These are phyloP conservation scores for Pseudorasbora parva DNA, from an alignment of 2,113 vertebrate genomes.

Conservation along the genomic window DNA sequence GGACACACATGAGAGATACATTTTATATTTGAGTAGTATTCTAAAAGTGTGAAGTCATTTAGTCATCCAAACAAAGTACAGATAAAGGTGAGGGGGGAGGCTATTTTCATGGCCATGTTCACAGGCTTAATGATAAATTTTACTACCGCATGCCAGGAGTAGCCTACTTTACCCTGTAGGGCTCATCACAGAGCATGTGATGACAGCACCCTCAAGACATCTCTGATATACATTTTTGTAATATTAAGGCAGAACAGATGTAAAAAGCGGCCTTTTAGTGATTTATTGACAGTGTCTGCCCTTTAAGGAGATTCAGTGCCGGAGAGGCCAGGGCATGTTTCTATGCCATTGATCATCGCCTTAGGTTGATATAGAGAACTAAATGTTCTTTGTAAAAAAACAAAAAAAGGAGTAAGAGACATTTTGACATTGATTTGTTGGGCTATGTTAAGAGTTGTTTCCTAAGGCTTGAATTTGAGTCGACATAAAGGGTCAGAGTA, in stretches of 20 bases:
- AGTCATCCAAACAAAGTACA: not conserved
- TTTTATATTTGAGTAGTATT: not conserved
- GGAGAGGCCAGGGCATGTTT: not conserved
- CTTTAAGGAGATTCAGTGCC: constrained; percentile 17
- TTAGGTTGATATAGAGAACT: not conserved
- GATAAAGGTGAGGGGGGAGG: not conserved
- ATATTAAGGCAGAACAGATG: constrained; percentile 53
- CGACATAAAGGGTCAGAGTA: constrained; percentile 6
- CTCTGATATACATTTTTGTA: constrained; percentile 42
- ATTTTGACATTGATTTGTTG: constrained; percentile 19
- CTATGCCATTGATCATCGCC: constrained; percentile 23
- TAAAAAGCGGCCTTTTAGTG: constrained; percentile 28
- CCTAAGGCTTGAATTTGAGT: not conserved
- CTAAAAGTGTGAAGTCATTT: constrained; percentile 7
- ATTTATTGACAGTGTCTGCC: constrained; percentile 39
- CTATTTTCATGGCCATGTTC: constrained; percentile 48
- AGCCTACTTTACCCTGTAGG: constrained; percentile 23
- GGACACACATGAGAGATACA: not conserved
- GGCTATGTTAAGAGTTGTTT: not conserved
- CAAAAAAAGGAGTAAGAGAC: not conserved
- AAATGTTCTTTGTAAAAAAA: not conserved
- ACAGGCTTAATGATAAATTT: constrained; percentile 49
- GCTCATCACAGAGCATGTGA: constrained; percentile 28
- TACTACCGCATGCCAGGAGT: constrained; percentile 27
- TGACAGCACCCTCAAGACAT: constrained; percentile 42